Percentiles rank a stretch among this genome's conserved stretches.
Conservation (phyloP, 2,888 invertebrate genomes). For the Meteorus cinctellus region DNA sequence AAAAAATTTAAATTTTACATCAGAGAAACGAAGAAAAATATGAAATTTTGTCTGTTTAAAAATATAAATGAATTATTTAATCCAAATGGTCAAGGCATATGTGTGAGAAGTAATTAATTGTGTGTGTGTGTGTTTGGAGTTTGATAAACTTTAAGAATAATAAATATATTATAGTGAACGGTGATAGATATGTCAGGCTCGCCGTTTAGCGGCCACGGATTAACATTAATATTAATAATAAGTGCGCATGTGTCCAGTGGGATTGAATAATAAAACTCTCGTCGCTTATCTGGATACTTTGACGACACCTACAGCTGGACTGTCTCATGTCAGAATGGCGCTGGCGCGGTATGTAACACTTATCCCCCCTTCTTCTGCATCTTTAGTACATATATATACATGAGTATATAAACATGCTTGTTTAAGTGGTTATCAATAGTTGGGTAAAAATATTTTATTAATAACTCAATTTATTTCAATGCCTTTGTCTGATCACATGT, state of each 20-base stretch:
- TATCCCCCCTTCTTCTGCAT: slow-evolving; percentile 5
- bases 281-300: slow-evolving; percentile 76
- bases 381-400: background rate
- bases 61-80: too few relatives aligned
- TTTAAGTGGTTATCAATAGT: too few relatives aligned
- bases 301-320: slow-evolving; percentile 76
- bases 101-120: background rate
- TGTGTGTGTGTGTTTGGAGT: background rate
- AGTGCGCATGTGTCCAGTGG: slow-evolving; percentile 73
- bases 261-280: slow-evolving; percentile 69
- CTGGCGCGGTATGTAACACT: slow-evolving; percentile 78
- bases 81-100: background rate
- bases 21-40: too few relatives aligned
- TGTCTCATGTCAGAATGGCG: slow-evolving; percentile 81
- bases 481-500: too few relatives aligned
- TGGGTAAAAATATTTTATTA: too few relatives aligned
- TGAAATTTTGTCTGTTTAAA: too few relatives aligned
- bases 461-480: too few relatives aligned
- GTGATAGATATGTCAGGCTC: slow-evolving; percentile 64
- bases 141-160: background rate
- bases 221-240: slow-evolving; percentile 57
- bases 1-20: too few relatives aligned
- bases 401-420: slow-evolving; percentile 26
- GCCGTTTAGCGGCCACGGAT: slow-evolving; percentile 56
- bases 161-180: slow-evolving; percentile 23